These are phyloP conservation scores for Dendrolimus kikuchii DNA, from an alignment of 1,140 invertebrate genomes.

Conservation along the genomic window DNA sequence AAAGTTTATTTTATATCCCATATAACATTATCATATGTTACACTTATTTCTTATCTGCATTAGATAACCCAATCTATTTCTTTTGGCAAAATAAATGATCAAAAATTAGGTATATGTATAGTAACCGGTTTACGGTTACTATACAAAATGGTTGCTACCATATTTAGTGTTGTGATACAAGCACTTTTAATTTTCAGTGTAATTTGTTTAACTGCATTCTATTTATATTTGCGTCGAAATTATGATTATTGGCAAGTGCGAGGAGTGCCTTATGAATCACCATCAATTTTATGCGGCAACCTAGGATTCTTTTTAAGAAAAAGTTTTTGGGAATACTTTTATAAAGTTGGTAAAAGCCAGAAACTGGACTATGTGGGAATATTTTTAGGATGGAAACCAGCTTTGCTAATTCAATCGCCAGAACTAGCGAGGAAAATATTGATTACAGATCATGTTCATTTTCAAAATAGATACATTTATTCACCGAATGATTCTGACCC, in stretches of 20 bases:
- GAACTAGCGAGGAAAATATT: conserved; percentile 37
- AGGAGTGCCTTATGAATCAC: conserved; percentile 6
- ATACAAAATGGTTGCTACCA: conserved; percentile 3
- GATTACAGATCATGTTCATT: conserved; percentile 38
- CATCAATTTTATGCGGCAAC: conserved; percentile 6
- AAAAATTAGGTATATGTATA: background rate
- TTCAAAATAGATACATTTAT: conserved; percentile 40
- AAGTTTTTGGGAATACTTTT: conserved; percentile 19
- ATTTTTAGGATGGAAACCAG: conserved; percentile 36
- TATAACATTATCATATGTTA: too few relatives aligned
- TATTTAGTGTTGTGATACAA: conserved; percentile 1
- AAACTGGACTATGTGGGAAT: conserved; percentile 35
- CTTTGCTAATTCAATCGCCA: conserved; percentile 36
- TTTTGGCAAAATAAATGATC: too few relatives aligned
- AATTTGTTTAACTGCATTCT: conserved; percentile 1
- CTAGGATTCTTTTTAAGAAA: conserved; percentile 3
- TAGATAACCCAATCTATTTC: too few relatives aligned
- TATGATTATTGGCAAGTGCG: conserved; percentile 6
- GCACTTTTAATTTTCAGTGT: background rate
- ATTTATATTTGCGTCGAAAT: background rate
- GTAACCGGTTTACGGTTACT: background rate
- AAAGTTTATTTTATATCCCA: too few relatives aligned
- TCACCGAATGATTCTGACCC: conserved; percentile 33
- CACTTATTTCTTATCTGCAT: too few relatives aligned
- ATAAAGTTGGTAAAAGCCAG: conserved; percentile 28